Conservation (phyloP, 2,113 vertebrate species). For the Sphaerodactylus townsendi region DNA sequence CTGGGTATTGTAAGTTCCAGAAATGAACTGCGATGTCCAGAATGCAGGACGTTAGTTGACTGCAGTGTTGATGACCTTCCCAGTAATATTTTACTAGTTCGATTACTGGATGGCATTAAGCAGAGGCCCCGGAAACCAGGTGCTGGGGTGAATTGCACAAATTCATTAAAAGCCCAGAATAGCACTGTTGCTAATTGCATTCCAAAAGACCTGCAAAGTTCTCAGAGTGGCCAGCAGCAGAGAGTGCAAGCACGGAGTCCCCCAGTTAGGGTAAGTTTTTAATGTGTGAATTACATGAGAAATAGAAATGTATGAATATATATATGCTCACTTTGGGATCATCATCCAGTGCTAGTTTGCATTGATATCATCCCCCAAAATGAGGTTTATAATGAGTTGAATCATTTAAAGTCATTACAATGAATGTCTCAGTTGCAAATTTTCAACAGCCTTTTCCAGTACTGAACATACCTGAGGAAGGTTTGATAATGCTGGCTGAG, state of each 20-base stretch:
- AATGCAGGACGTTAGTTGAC: constrained; percentile 95
- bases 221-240: constrained; percentile 82
- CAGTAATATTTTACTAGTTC: constrained; percentile 96
- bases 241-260: constrained; percentile 90
- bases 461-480: no score
- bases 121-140: constrained; percentile 87
- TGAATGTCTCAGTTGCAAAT: not conserved
- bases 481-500: not conserved
- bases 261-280: constrained; percentile 88
- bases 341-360: not conserved
- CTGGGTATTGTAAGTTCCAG: constrained; percentile 93
- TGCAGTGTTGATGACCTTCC: constrained; percentile 93
- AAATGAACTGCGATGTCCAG: constrained; percentile 92
- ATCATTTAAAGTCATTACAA: constrained; percentile 16
- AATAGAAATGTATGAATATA: not conserved
- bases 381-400: not conserved
- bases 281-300: no score
- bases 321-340: not conserved
- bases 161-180: constrained; percentile 69
- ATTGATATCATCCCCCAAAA: constrained; percentile 31
- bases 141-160: constrained; percentile 70
- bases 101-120: constrained; percentile 97
- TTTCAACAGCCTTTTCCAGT: constrained; percentile 33
- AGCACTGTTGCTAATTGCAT: constrained; percentile 67
- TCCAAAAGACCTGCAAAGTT: constrained; percentile 80